Evolutionary conservation across 2,888 invertebrate genomes (phyloP), one percentile per base, ranked within the genome.

Genomic region (Zeuzera pyrina): DNA sequence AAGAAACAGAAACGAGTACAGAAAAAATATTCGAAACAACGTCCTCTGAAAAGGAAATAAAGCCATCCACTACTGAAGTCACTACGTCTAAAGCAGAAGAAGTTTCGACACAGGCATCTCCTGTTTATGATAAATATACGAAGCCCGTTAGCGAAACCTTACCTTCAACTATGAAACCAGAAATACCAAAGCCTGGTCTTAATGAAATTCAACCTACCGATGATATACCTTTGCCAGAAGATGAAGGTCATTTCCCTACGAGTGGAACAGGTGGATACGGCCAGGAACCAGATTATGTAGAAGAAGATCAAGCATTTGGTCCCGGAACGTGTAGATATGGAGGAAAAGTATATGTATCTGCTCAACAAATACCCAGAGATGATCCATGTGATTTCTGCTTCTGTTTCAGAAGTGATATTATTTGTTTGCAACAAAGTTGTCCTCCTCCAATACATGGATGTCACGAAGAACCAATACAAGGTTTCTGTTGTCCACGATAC

Each of bases 341-440:
- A 35, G 95, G 95, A 51, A 94, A 94, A 77, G 90, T 95, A 29
- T 96, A 94, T 68, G 94, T 95, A 24, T 95, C 95, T 2, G 96
- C 96, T 1, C 95, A 96, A 76, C 96, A 97, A 79, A 95, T 97
- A 56, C 95, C 95, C 23, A 86, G 96, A 49, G 94, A 95, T 51
- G 95, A 97, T 81, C 95, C 96, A 13, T 97, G 96, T 67, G 95
- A 96, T 65, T 97, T 96, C 85, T 97, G 96, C 76, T 96, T 97
- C 90, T 97, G 96, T 85, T 97, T 96, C 86, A 88, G 96, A 70
- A 94, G 95, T 66, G 95, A 96, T 62, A 96, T 97, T 52, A 96
- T 97, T 57, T 97, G 96, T 54, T 84, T 96, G 44, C 95, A 96
- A 74, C 96, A 97, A 73, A 95, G 95, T 56, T 97, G 96, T 76